phyloP scores from a whole-genome alignment of 2,113 vertebrate genomes.

The Oriolus oriolus region DNA sequence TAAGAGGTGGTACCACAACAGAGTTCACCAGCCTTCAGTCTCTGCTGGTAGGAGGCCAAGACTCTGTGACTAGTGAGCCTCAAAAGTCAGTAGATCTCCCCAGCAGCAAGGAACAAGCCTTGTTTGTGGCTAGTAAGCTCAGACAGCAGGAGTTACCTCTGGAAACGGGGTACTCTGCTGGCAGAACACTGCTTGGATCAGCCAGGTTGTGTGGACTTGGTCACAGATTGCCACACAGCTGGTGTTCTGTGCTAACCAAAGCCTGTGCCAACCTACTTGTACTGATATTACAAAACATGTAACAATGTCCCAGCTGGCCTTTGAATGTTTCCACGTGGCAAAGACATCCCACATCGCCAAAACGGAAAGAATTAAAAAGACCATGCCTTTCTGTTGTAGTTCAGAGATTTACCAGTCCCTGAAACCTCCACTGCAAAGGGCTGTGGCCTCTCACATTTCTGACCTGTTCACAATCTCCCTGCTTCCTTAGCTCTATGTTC shows the following conservation, averaged over 20 bases:
- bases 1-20: background rate
- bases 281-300: background rate
- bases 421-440: background rate
- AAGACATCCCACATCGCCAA: background rate
- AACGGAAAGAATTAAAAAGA: background rate
- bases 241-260: background rate
- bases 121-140: background rate
- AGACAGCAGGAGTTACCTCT: background rate
- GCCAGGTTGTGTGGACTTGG: background rate
- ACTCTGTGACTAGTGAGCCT: background rate
- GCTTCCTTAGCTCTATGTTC: background rate
- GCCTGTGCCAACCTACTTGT: background rate
- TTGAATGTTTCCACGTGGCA: background rate
- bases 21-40: background rate
- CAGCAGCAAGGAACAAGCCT: background rate
- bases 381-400: fast-evolving
- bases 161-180: background rate
- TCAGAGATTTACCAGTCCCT: background rate
- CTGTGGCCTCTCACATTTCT: background rate
- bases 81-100: background rate
- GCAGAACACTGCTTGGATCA: background rate
- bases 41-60: background rate
- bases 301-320: background rate
- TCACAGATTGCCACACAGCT: background rate
- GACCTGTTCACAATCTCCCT: background rate